Evolutionary conservation across 2,113 vertebrate species (phyloP), one percentile per base, ranked within the genome.

Genomic region (Ctenomys sociabilis): DNA sequence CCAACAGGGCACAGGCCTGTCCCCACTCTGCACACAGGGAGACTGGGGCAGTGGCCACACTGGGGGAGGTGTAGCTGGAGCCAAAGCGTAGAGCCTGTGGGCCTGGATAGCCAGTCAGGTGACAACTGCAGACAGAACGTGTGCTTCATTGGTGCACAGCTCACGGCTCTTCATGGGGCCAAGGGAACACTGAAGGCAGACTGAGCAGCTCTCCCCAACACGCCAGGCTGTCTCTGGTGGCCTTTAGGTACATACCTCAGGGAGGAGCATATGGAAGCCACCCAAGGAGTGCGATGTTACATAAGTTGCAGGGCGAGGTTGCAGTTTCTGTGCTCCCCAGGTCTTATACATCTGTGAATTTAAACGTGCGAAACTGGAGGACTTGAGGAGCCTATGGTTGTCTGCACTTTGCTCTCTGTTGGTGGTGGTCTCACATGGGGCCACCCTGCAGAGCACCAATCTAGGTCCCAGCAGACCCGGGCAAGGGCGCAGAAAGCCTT

Each of bases 241-340:
- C 3, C 1, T 88, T 59, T 86, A 72, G 90, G 49, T 89, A 61
- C 91, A 45, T 4, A 1, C 40, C 17, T 17, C 52, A 75, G 4
- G 21, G 43, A 43, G 35, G 72, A 91, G 94, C 13, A 73, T 66
- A 24, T 3, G 77, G 24, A 52, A 77, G 7, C 85, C 83, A 5
- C 45, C 49, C 78, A 45, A 43, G 45, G 84, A 77, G 49, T 45
- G 45, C 32, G 54, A 2, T 6, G 5, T 81, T 49, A 19, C 0
- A 2, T 57, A 43, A 77, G 28, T 32, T 26, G 54, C 35, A 52
- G 21, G 30, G 52, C 35, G 2, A 3, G 24, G 0, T 0, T 89
- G 66, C 94, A 66, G 17, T 87, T 90, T 90, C 64, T 52, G 1
- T 75, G 87, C 12, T 22, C 92, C 91, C 24, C 17, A 80, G 88